These are phyloP conservation scores for Nothoprocta pentlandii DNA, from an alignment of 2,113 vertebrate species.

Conservation along the genomic window DNA sequence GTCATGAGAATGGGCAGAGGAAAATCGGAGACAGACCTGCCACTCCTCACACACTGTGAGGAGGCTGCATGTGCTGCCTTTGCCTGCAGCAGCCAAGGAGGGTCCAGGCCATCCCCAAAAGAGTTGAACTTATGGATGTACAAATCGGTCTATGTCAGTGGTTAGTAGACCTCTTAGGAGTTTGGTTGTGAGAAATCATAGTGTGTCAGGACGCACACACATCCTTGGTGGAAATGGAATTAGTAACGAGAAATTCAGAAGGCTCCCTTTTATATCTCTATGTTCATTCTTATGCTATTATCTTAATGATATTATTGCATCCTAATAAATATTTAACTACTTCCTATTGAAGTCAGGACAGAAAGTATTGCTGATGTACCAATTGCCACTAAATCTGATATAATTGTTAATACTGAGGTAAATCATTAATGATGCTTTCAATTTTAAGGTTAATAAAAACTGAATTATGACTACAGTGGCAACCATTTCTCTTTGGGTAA, in stretches of 20 bases:
- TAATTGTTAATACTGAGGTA: not conserved
- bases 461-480: not conserved
- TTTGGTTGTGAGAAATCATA: not conserved
- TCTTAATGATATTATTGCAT: not conserved
- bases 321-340: not conserved
- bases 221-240: not conserved
- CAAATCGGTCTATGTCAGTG: not conserved
- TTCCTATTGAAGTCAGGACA: not conserved
- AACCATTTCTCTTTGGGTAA: not conserved
- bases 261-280: not conserved
- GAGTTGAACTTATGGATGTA: not conserved
- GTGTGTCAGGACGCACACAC: not conserved
- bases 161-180: not conserved
- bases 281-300: not conserved
- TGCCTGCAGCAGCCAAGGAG: not conserved
- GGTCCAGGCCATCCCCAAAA: not conserved
- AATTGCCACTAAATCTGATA: not conserved
- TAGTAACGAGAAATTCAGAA: not conserved
- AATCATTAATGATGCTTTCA: not conserved
- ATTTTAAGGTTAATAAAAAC: not conserved
- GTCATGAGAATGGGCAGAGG: not conserved
- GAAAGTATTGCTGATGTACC: not conserved
- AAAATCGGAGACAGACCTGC: not conserved
- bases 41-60: not conserved
- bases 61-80: not conserved